Evolutionary conservation across 2,797 vertebrate species (phyloP).

Genomic region (Rhincodon typus): DNA sequence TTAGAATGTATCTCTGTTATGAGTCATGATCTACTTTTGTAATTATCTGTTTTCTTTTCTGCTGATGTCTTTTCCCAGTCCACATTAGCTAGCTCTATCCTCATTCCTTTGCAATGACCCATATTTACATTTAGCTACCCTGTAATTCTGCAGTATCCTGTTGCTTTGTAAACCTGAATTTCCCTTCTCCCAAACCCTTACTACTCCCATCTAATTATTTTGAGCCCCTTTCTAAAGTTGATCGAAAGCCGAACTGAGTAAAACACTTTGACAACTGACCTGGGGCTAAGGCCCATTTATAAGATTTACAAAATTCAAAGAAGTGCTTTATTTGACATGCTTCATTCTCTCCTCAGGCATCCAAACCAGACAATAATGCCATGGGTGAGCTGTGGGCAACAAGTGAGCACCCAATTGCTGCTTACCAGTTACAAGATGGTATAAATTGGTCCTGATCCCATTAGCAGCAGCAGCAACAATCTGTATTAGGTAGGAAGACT

Average conservation of each 20-base stretch:
- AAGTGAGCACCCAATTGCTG: background rate
- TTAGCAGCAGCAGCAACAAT: background rate
- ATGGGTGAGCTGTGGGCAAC: background rate
- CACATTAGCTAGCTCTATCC: too few relatives aligned
- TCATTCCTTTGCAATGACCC: too few relatives aligned
- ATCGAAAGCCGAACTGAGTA: background rate
- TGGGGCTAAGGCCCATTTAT: background rate
- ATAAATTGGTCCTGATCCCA: background rate
- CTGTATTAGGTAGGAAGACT: background rate
- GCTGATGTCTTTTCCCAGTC: too few relatives aligned
- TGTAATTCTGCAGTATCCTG: too few relatives aligned
- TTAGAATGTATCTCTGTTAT: too few relatives aligned
- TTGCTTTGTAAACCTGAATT: too few relatives aligned
- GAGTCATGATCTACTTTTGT: too few relatives aligned
- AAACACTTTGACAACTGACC: background rate
- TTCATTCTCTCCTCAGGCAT: background rate
- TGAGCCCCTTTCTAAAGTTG: too few relatives aligned
- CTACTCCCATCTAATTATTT: too few relatives aligned
- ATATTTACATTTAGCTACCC: too few relatives aligned
- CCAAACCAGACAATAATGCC: background rate
- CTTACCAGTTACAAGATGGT: background rate
- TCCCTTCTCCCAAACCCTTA: too few relatives aligned
- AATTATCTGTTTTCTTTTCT: too few relatives aligned
- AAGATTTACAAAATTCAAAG: background rate
- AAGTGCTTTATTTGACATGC: background rate